A percentile compares a stretch with the other conserved stretches of the same genome.
These are phyloP conservation scores for Tenthredo distinguenda DNA, from an alignment of 2,888 invertebrate genomes.

Conservation along the genomic window DNA sequence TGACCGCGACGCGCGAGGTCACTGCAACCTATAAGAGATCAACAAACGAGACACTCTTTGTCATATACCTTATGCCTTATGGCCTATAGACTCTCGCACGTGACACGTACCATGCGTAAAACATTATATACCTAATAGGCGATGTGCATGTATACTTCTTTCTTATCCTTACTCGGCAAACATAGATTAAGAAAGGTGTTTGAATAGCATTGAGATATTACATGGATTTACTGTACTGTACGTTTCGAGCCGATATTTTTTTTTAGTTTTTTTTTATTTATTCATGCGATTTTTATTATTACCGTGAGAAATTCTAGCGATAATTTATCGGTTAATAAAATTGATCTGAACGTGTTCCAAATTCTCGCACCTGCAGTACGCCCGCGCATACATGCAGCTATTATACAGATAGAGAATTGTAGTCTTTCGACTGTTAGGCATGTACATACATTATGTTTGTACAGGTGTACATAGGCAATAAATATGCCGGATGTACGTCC, in stretches of 20 bases:
- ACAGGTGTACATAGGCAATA: not conserved
- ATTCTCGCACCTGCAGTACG: not conserved
- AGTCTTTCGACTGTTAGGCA: not conserved
- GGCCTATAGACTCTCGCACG: not conserved
- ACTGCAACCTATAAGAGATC: slow-evolving; percentile 36
- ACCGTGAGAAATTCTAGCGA: not conserved
- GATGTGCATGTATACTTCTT: not conserved
- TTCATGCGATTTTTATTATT: too few relatives aligned
- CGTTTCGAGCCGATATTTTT: not conserved
- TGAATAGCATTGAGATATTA: not conserved
- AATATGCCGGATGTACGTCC: not conserved
- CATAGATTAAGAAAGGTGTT: not conserved
- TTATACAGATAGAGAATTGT: not conserved
- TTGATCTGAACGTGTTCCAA: slow-evolving; percentile 16
- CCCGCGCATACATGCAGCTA: not conserved
- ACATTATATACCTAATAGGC: not conserved
- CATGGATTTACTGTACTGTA: not conserved
- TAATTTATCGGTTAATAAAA: not conserved
- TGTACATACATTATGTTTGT: not conserved
- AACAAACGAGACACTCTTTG: slow-evolving; percentile 14
- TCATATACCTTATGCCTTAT: not conserved
- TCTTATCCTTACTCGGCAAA: not conserved
- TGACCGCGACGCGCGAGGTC: slow-evolving; percentile 41
- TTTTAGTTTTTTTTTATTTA: not conserved
- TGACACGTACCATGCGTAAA: not conserved